Evolutionary conservation across 2,113 vertebrate species (phyloP), one percentile per base, ranked within the genome.

Genomic region (Hystrix cristata): DNA sequence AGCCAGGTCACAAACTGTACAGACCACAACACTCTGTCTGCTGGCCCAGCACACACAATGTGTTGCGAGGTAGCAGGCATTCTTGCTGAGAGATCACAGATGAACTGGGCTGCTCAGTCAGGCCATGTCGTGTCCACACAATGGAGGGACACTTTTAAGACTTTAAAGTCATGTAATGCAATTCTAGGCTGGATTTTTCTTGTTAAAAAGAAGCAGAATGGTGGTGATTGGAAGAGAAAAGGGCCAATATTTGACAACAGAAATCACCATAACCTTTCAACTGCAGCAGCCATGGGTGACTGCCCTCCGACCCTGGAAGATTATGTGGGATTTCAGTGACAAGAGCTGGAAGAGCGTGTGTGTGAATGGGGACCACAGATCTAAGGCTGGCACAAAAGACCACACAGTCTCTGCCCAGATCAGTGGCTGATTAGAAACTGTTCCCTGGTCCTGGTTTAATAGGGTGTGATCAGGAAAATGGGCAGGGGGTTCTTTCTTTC

Each of bases 231-330:
- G 98, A 98, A 98, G 98, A 99, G 98, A 99, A 99, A 99, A 97
- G 98, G 98, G 98, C 98, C 98, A 98, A 99, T 98, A 99, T 99
- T 99, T 99, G 98, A 99, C 99, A 99, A 99, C 98, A 99, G 98
- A 99, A 99, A 99, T 99, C 98, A 98, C 99, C 98, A 98, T 99
- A 99, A 98, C 99, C 99, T 99, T 99, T 99, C 99, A 98, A 99
- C 98, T 98, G 99, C 96, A 62, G 98, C 98, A 98, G 98, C 99
- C 99, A 99, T 98, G 99, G 99, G 98, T 99, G 99, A 99, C 99
- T 99, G 99, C 98, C 99, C 99, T 99, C 98, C 98, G 98, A 99
- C 99, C 99, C 95, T 59, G 95, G 98, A 98, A 99, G 99, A 99
- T 99, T 99, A 99, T 99, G 98, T 99, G 97, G 98, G 99, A 99